Percentiles rank a stretch among this genome's conserved stretches.
These are phyloP conservation scores for Premnoplex brunnescens DNA, from an alignment of 2,797 vertebrate genomes.

Conservation along the genomic window DNA sequence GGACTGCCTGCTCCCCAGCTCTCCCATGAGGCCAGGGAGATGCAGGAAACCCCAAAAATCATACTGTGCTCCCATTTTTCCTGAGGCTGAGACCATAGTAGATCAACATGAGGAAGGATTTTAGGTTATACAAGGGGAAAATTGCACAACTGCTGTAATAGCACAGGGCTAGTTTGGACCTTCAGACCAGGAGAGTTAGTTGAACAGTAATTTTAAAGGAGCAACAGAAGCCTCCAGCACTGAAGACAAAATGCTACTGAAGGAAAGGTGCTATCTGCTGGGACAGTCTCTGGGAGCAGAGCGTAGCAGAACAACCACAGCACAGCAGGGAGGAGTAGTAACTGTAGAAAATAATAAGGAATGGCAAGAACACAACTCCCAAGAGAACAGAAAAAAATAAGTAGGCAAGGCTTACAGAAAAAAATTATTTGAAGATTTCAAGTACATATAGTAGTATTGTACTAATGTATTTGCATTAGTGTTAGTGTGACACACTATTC, in stretches of 20 bases:
- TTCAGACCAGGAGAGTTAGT: background rate
- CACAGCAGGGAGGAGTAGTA: background rate
- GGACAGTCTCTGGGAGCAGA: background rate
- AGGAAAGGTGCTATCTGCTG: background rate
- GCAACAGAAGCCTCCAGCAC: background rate
- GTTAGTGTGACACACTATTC: background rate
- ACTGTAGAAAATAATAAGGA: background rate
- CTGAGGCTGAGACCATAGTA: background rate
- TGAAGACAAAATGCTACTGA: background rate
- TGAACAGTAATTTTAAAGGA: background rate
- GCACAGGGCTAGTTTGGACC: background rate
- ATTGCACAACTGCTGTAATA: background rate
- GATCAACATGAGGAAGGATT: background rate
- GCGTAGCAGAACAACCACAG: fast-evolving
- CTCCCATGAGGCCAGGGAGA: background rate
- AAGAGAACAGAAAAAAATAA: background rate
- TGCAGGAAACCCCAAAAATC: fast-evolving
- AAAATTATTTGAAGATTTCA: background rate
- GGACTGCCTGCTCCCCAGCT: background rate
- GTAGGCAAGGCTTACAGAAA: background rate
- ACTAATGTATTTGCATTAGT: background rate
- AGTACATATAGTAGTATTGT: background rate
- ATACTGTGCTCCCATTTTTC: background rate
- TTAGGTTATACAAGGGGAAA: background rate
- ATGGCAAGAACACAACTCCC: background rate